Evolutionary conservation across 2,888 invertebrate genomes (phyloP).

Genomic region (Xestia c-nigrum): DNA sequence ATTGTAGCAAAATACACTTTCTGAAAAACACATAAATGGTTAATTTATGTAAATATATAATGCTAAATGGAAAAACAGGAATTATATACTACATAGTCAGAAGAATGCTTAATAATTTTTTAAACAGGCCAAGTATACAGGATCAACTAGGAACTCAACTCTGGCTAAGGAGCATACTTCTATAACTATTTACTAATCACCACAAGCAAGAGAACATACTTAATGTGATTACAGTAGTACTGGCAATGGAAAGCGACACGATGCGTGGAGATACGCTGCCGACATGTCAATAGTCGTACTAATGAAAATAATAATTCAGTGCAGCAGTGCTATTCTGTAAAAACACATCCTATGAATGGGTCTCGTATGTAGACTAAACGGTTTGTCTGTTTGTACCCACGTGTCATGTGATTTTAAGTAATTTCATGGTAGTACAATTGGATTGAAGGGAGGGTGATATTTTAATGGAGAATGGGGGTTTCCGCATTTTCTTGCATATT

Average conservation of each 20-base stretch:
- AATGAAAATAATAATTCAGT: constrained; percentile 39
- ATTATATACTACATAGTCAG: not conserved
- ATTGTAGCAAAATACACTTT: constrained; percentile 28
- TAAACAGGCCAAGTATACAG: constrained; percentile 1
- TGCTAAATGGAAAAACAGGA: constrained; percentile 11
- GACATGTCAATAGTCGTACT: constrained; percentile 35
- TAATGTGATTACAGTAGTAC: constrained; percentile 46
- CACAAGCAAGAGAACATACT: constrained; percentile 30
- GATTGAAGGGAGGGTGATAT: too few species aligned
- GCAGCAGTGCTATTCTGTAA: constrained; percentile 1
- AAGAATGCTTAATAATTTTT: constrained; percentile 2
- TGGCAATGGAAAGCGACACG: constrained; percentile 33
- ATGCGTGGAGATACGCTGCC: constrained; percentile 2
- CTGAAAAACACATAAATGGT: constrained; percentile 43
- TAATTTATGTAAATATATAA: constrained; percentile 7
- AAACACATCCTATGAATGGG: constrained; percentile 4
- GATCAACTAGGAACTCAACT: not conserved
- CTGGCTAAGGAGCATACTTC: constrained; percentile 5
- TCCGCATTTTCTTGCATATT: too few species aligned
- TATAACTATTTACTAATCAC: constrained; percentile 27
- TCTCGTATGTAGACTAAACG: not conserved
- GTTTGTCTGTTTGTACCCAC: not conserved
- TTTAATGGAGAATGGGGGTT: too few species aligned
- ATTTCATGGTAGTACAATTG: not conserved
- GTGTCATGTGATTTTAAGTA: not conserved